These are phyloP conservation scores for Amblyornis subalaris DNA, from an alignment of 2,113 vertebrate species.

Conservation along the genomic window DNA sequence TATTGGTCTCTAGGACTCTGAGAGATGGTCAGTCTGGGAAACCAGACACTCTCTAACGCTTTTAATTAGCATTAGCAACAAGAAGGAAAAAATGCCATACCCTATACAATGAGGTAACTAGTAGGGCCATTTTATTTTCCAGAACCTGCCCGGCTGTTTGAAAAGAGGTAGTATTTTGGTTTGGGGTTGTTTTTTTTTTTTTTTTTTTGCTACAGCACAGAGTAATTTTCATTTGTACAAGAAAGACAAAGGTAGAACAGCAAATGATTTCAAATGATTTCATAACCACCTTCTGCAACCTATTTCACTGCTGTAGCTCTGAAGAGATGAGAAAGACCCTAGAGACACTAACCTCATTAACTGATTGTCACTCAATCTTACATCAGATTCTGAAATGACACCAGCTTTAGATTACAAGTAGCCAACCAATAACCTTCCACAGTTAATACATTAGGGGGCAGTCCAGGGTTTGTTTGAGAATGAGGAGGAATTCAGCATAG, in stretches of 20 bases:
- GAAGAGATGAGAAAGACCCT: neutral
- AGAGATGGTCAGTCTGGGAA: neutral
- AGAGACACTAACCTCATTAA: conserved; percentile 17
- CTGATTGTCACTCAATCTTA: neutral
- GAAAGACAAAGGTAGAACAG: neutral
- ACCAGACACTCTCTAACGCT: neutral
- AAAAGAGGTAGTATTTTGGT: neutral
- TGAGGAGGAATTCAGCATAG: neutral
- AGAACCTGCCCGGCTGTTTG: neutral
- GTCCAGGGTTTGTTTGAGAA: neutral
- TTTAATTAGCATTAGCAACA: neutral
- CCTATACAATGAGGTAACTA: neutral
- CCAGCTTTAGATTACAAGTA: neutral
- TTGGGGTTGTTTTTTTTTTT: neutral
- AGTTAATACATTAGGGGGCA: neutral
- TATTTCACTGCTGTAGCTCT: neutral
- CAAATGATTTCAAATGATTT: conserved; percentile 21
- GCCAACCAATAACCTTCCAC: neutral
- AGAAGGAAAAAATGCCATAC: neutral
- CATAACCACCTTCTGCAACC: neutral
- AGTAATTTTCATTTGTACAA: neutral
- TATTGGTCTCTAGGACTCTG: neutral
- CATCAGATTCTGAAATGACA: neutral
- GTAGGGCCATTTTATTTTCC: neutral
- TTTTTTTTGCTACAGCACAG: neutral